Conservation (phyloP, 2,888 invertebrate genomes). For the Gonocerus acuteangulatus region DNA sequence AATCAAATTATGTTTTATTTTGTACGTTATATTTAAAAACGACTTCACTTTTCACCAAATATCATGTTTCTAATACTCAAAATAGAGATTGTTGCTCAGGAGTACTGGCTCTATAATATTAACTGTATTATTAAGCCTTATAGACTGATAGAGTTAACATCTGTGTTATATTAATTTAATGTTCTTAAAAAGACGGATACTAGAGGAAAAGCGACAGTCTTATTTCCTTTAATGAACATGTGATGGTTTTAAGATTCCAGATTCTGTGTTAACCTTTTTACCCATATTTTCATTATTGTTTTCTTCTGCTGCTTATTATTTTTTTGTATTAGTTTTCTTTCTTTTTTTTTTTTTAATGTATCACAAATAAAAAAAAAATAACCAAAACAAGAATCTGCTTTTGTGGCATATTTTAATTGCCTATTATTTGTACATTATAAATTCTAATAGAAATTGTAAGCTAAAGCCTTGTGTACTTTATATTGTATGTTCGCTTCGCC, state of each 20-base stretch:
- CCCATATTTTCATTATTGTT: no score
- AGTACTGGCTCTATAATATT: constrained; percentile 13
- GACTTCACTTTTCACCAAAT: not conserved
- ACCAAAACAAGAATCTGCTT: not conserved
- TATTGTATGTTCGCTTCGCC: constrained; percentile 19
- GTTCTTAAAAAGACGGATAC: no score
- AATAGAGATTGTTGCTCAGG: constrained; percentile 18
- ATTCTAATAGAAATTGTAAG: constrained; percentile 2
- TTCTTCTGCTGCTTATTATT: not conserved
- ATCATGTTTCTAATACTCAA: constrained; percentile 5
- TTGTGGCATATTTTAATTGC: constrained; percentile 1
- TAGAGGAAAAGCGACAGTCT: no score
- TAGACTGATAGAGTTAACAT: constrained; percentile 18
- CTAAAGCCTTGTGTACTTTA: constrained; percentile 22
- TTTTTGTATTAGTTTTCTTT: not conserved
- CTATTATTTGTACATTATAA: constrained; percentile 14
- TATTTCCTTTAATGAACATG: no score
- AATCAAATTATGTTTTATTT: not conserved
- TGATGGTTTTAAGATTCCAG: no score
- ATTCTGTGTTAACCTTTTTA: no score
- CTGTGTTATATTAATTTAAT: no score
- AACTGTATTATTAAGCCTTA: constrained; percentile 1
- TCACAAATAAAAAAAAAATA: not conserved
- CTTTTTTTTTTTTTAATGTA: not conserved
- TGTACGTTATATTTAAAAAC: not conserved